Conservation (phyloP, 2,888 invertebrate species). For the Callosobruchus maculatus region DNA sequence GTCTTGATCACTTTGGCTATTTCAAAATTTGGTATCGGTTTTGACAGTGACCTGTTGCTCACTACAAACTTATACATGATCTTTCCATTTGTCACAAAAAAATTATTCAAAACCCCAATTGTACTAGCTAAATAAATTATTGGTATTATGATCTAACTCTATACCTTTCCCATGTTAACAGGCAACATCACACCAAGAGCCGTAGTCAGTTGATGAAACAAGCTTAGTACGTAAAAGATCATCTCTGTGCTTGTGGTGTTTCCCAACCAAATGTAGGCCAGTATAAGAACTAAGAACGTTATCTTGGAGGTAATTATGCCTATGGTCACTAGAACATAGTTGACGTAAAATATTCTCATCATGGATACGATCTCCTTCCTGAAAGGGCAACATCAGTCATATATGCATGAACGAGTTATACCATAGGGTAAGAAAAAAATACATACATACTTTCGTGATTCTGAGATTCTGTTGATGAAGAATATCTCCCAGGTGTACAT, state of each 20-base stretch:
- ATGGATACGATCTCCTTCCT: conserved; percentile 23
- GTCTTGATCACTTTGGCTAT: too few species aligned
- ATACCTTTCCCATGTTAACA: conserved; percentile 13
- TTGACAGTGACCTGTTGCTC: too few species aligned
- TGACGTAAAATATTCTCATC: conserved; percentile 23
- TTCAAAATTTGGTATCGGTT: too few species aligned
- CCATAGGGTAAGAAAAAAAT: neutral
- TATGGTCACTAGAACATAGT: conserved; percentile 30
- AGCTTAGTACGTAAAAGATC: conserved; percentile 19
- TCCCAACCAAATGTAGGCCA: conserved; percentile 24
- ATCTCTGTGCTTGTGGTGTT: conserved; percentile 25
- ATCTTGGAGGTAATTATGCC: conserved; percentile 28
- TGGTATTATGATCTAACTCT: neutral
- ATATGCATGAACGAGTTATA: neutral
- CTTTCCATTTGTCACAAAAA: too few species aligned
- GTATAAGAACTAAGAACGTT: conserved; percentile 22
- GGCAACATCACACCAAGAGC: conserved; percentile 24
- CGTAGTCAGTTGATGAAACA: conserved; percentile 16
- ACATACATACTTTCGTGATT: conserved; percentile 27
- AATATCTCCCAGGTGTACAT: conserved; percentile 37
- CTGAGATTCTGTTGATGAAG: conserved; percentile 29
- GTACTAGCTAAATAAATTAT: too few species aligned
- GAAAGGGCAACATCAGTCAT: conserved; percentile 7
- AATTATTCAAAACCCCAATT: too few species aligned
- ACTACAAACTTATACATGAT: too few species aligned